Evolutionary conservation across 2,888 invertebrate genomes (phyloP), one percentile per base, ranked within the genome.

Genomic region (Carabus problematicus): DNA sequence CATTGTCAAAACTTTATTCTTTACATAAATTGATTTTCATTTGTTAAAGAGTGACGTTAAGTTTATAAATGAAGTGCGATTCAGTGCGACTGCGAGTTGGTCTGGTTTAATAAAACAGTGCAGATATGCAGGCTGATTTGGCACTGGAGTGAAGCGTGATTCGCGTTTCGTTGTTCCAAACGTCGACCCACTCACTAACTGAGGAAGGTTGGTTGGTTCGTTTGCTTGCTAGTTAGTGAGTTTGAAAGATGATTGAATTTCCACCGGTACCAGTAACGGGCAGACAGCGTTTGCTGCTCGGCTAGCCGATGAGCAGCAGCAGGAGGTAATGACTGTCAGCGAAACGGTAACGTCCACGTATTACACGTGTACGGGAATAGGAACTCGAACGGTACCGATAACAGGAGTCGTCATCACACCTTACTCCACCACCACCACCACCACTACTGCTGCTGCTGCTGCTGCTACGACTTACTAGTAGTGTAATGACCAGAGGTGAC

Each of bases 1-100:
- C 58, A 66, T 66, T 66, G 66, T 66, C 58, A 66, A 58, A 66
- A 58, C 58, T 47, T 56, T 66, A 66, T 66, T 66, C 58, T 58
- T 64, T 64, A 56, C 56, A 64, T 66, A 66, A 66, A 66, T 66
- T 66, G 58, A 66, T 66, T 66, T 66, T 29, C 66, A 66, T 66
- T 66, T 58, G 58, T 66, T 40, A 66, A 66, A 58, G 58, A 66
- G 49, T 66, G 66, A 58, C 58, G 66, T 66, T 66, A 14, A 58
- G 58, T 58, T 58, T 66, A 64, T 66, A 66, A 66, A 58, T 66
- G 45, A 58, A 58, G 66, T 66, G 66, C 8, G 56, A 47, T 66
- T 58, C 66, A 58, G 58, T 66, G 66, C 43, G 41, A 58, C 47
- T 66, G 66, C 11, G 45, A 14, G 45, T 9, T 41, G 42, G 43